Conservation (phyloP, 1,140 invertebrate species). For the Anagrus nilaparvatae region DNA sequence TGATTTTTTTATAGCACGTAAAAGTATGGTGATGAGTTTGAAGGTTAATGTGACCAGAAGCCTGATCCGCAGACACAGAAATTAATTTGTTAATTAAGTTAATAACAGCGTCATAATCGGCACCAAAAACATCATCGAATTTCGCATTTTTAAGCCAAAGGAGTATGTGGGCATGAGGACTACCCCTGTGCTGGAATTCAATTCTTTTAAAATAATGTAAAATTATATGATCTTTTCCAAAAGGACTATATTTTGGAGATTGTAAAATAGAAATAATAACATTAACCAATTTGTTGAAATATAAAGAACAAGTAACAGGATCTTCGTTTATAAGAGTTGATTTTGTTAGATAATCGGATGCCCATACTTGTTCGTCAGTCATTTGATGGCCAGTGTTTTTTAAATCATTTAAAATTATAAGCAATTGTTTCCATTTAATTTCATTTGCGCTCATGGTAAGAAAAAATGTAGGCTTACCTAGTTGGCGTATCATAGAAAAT, state of each 20-base stretch:
- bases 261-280: slow-evolving; percentile 17
- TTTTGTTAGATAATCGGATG: slow-evolving; percentile 23
- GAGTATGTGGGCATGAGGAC: slow-evolving; percentile 28
- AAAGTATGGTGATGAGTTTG: slow-evolving; percentile 18
- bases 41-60: slow-evolving; percentile 20
- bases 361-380: slow-evolving; percentile 13
- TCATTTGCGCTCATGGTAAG: slow-evolving; percentile 23
- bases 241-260: slow-evolving; percentile 18
- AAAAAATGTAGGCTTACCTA: slow-evolving; percentile 26
- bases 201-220: slow-evolving; percentile 24
- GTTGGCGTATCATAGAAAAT: slow-evolving; percentile 28
- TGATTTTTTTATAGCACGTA: slow-evolving; percentile 21
- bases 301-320: slow-evolving; percentile 35
- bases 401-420: slow-evolving; percentile 31
- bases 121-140: slow-evolving; percentile 19
- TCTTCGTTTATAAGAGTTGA: slow-evolving; percentile 32
- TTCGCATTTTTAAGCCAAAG: slow-evolving; percentile 25
- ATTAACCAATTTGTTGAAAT: slow-evolving; percentile 32
- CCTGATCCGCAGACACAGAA: slow-evolving; percentile 15
- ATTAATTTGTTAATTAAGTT: slow-evolving; percentile 13
- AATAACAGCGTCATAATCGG: slow-evolving; percentile 6
- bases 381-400: slow-evolving; percentile 22
- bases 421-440: slow-evolving; percentile 29
- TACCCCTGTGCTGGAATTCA: slow-evolving; percentile 33
- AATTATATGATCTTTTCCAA: slow-evolving; percentile 18